Conservation (phyloP, 2,113 vertebrate genomes). For the Pseudopodoces humilis region DNA sequence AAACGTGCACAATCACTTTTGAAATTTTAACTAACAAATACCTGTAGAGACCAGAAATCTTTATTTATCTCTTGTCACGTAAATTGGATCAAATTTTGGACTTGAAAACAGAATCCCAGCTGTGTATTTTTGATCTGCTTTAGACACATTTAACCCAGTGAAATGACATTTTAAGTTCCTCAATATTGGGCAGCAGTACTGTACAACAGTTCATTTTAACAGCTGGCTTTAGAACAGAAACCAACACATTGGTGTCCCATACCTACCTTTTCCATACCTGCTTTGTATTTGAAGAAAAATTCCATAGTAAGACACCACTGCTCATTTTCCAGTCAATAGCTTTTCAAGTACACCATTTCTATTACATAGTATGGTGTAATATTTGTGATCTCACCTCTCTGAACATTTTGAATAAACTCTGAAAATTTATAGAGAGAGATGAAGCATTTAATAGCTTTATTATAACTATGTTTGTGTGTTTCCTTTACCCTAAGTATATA, state of each 20-base stretch:
- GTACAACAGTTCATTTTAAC: background rate
- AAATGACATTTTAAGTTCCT: background rate
- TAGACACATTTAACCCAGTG: background rate
- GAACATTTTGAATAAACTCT: background rate
- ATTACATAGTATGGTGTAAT: background rate
- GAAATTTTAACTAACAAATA: background rate
- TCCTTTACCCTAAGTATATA: background rate
- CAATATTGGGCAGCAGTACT: background rate
- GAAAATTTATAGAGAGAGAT: background rate
- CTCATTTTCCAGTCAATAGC: background rate
- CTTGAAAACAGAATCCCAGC: background rate
- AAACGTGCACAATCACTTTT: background rate
- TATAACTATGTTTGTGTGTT: background rate
- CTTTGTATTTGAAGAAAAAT: background rate
- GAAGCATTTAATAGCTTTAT: background rate
- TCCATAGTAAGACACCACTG: background rate
- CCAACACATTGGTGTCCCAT: background rate
- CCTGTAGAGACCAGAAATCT: background rate
- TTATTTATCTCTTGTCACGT: background rate
- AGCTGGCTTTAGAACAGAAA: background rate
- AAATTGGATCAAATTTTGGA: background rate
- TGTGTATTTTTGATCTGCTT: background rate
- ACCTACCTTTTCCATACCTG: background rate
- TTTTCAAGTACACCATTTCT: background rate
- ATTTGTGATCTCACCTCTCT: background rate